phyloP scores from a whole-genome alignment of 2,797 vertebrate genomes.

The Brachyalestes nurse region DNA sequence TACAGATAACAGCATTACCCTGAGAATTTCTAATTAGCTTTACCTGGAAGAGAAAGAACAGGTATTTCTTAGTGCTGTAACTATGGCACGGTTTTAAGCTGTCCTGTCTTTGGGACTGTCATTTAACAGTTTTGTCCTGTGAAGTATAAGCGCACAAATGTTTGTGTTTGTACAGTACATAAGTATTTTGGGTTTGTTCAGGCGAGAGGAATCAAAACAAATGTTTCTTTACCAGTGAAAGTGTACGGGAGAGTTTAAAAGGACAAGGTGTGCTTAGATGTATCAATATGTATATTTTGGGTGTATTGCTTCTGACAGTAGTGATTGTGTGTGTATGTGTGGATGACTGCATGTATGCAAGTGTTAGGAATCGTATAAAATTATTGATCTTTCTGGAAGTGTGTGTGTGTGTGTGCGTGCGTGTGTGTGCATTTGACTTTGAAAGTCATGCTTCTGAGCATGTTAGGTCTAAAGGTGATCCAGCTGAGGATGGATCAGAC shows the following conservation, averaged over 20 bases:
- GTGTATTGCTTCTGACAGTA: neutral
- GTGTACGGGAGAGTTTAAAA: too few relatives aligned
- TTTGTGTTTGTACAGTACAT: constrained; percentile 34
- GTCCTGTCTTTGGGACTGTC: neutral
- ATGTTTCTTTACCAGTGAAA: neutral
- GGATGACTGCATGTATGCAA: neutral
- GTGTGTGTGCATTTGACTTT: neutral
- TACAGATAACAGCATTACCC: neutral
- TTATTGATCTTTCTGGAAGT: neutral
- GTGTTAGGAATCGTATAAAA: neutral
- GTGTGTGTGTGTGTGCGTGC: neutral
- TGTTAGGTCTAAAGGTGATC: constrained; percentile 14
- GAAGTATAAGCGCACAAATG: constrained; percentile 43
- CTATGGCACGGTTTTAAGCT: neutral
- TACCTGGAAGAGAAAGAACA: neutral
- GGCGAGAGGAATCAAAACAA: neutral
- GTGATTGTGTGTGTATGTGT: constrained; percentile 11
- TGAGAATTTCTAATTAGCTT: neutral
- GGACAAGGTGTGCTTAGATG: neutral
- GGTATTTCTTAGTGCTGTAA: neutral
- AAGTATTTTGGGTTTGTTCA: neutral
- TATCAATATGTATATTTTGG: neutral
- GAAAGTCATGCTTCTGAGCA: constrained; percentile 3
- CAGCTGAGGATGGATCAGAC: neutral
- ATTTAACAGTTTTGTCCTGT: neutral